Evolutionary conservation across 2,888 invertebrate genomes (phyloP), one percentile per base, ranked within the genome.

Genomic region (Cyclophora punctaria): DNA sequence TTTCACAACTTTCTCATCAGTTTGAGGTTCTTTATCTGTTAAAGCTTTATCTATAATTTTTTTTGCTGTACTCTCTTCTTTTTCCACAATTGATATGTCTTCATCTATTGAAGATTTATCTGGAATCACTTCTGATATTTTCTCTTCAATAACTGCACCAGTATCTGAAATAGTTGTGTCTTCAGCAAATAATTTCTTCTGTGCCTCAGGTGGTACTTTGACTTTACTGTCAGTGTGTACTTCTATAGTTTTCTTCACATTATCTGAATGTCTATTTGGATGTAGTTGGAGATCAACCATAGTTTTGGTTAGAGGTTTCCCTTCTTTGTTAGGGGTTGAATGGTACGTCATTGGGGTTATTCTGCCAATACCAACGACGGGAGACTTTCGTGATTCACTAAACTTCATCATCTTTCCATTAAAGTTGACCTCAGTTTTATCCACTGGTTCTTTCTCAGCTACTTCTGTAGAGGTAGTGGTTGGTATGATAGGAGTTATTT

Each of bases 241-340:
- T 70, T 88, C 88, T 59, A 88, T 87, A 5, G 82, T 87, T 61
- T 87, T 85, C 57, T 85, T 87, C 4, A 79, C 69, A 67, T 82
- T 85, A 58, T 87, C 87, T 41, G 83, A 81, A 67, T 86, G 82
- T 53, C 86, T 73, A 51, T 66, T 86, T 5, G 88, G 84, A 55
- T 87, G 83, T 49, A 88, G 58, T 43, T 87, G 87, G 60, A 77
- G 76, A 49, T 88, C 80, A 3, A 88, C 85, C 87, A 86, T 87
- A 2, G 79, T 85, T 66, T 88, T 88, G 35, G 87, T 87, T 7
- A 87, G 69, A 42, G 87, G 87, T 56, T 80, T 82, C 33, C 82
- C 80, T 61, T 87, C 87, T 69, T 87, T 87, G 56, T 81, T 88
- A 41, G 87, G 85, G 41, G 87, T 87, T 51, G 88, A 88, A 59